Evolutionary conservation across 2,797 vertebrate species (phyloP), one percentile per base, ranked within the genome.

Genomic region (Poeciliopsis gracilis): DNA sequence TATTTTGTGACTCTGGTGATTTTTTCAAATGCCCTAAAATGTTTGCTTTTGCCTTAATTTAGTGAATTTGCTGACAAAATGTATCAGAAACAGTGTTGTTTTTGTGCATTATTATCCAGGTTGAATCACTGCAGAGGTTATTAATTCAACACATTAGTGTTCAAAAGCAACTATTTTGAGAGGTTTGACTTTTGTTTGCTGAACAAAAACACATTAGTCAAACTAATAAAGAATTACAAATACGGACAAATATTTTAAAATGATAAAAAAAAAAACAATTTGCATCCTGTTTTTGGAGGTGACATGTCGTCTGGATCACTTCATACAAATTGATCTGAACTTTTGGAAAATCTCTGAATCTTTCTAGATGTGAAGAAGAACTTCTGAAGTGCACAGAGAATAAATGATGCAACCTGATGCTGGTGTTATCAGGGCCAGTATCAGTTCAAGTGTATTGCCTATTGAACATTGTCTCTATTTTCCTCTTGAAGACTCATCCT

Each of bases 381-480:
- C 41, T 46, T 70, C 13, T 28, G 7, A 70, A 45, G 41, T 15
- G 25, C 13, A 28, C 12, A n/a, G 41, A 28, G 43, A 70, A 70
- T 45, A 46, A 70, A 70, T 45, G 41, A n/a, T 10, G 28, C 45
- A 72, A 33, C 30, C 30, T n/a, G 53, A n/a, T 57, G 9, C 84
- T 25, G 36, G 55, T 2, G 8, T 20, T 51, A 85, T 86, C 75
- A 53, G 84, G 41, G 49, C 59, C 41, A 0, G 53, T 78, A 84
- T 89, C 78, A 71, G 61, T 12, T 76, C 20, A 75, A 15, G 53
- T 70, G 33, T 71, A 2, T 41, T 76, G 79, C 74, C 70, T 67
- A 53, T 79, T 47, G 82, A 81, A 75, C 73, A 49, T 55, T 47
- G 83, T 86, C 80, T 81, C 57, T 66, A 69, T 49, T 67, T 0